These are phyloP conservation scores for Saccopteryx leptura DNA, from an alignment of 2,113 vertebrate species.

Conservation along the genomic window DNA sequence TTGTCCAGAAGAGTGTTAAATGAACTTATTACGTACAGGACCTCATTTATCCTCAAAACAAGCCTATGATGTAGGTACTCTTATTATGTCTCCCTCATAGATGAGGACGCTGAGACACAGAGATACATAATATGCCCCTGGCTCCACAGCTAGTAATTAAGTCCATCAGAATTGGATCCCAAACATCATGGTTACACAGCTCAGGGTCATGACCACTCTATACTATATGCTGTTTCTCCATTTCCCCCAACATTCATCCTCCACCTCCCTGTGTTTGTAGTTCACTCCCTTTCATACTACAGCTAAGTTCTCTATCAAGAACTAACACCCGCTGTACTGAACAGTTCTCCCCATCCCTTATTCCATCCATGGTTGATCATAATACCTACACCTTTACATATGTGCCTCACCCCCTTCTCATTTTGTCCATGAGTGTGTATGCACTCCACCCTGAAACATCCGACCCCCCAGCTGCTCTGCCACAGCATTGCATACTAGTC, in stretches of 20 bases:
- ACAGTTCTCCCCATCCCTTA: not conserved
- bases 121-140: not conserved
- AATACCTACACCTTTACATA: not conserved
- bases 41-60: not conserved
- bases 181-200: not conserved
- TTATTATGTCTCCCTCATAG: not conserved
- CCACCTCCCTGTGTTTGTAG: not conserved
- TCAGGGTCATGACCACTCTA: not conserved
- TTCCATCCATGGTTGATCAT: not conserved
- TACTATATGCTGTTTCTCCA: not conserved
- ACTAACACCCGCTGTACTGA: not conserved
- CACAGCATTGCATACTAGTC: not conserved
- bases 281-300: not conserved
- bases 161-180: not conserved
- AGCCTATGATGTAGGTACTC: not conserved
- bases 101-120: not conserved
- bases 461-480: not conserved
- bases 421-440: not conserved
- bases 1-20: not conserved
- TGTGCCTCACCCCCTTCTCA: not conserved
- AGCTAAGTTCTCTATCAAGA: not conserved
- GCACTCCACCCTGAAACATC: not conserved
- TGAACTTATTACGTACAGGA: not conserved
- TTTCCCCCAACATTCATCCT: not conserved
- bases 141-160: not conserved